These are phyloP conservation scores for Hyposoter didymator DNA, from an alignment of 2,888 invertebrate species.

Conservation along the genomic window DNA sequence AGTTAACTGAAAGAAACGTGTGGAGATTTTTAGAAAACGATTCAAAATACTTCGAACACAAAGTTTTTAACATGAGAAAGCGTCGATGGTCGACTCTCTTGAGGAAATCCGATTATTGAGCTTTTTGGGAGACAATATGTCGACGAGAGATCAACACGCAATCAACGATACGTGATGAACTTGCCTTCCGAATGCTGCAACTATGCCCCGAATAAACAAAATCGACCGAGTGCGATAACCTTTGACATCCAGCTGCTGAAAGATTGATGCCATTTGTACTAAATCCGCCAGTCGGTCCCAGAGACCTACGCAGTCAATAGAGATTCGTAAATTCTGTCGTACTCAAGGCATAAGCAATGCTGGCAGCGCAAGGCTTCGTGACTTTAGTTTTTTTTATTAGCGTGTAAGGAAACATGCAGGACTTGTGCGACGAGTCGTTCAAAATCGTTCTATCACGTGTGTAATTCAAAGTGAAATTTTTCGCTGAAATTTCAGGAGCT, in stretches of 20 bases:
- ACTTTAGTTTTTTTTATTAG: conserved; percentile 23
- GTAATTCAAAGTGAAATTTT: conserved; percentile 20
- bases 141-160: neutral
- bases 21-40: neutral
- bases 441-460: neutral
- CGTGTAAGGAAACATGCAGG: conserved; percentile 40
- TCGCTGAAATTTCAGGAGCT: conserved; percentile 15
- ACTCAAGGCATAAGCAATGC: conserved; percentile 11
- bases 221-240: conserved; percentile 37
- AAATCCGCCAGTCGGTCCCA: neutral
- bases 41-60: neutral
- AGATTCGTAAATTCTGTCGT: neutral
- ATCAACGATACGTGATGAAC: neutral
- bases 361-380: neutral
- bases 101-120: no score
- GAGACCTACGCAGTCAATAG: neutral
- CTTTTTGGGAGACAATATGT: no score
- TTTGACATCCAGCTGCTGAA: conserved; percentile 2
- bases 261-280: neutral
- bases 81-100: neutral
- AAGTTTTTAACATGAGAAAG: neutral
- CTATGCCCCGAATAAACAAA: neutral
- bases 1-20: neutral
- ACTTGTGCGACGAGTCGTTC: conserved; percentile 6
- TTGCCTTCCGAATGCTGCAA: neutral